Percentiles rank a stretch among this genome's conserved stretches.
Evolutionary conservation across 2,113 vertebrate species (phyloP).

Genomic region (Sinocyclocheilus grahami): DNA sequence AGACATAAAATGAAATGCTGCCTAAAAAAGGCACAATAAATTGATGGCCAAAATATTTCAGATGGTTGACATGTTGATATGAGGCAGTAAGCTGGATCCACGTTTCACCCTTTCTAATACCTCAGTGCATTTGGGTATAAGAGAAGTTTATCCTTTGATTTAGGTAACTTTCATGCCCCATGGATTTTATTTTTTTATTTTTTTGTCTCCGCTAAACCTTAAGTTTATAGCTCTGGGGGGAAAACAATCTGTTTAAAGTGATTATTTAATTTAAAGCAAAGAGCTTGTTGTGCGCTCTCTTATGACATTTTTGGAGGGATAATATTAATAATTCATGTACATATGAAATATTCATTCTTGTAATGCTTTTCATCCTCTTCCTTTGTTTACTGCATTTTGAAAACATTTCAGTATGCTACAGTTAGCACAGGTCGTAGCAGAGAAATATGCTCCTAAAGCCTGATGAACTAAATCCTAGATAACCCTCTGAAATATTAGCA

Average conservation of each 20-base stretch:
- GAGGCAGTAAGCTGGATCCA: not conserved
- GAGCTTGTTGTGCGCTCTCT: not conserved
- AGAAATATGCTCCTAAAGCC: not conserved
- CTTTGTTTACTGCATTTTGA: constrained; percentile 33
- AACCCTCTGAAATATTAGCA: not conserved
- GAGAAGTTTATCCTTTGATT: not conserved
- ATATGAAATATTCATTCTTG: constrained; percentile 40
- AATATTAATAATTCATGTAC: constrained; percentile 34
- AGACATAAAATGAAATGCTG: not conserved
- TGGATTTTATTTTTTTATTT: not conserved
- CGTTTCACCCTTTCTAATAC: not conserved
- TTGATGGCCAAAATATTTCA: not conserved
- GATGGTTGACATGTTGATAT: not conserved
- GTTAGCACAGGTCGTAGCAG: not conserved
- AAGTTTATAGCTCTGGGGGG: not conserved
- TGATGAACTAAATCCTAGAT: constrained; percentile 9
- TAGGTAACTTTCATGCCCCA: not conserved
- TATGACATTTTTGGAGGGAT: not conserved
- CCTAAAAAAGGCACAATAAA: not conserved
- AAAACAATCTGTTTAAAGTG: constrained; percentile 5
- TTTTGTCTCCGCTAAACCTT: not conserved
- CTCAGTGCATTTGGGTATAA: not conserved
- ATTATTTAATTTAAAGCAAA: constrained; percentile 5
- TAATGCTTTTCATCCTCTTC: constrained; percentile 28
- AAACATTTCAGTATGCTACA: not conserved